These are phyloP conservation scores for Xenentodon cancila DNA, from an alignment of 2,797 vertebrate genomes.

Conservation along the genomic window DNA sequence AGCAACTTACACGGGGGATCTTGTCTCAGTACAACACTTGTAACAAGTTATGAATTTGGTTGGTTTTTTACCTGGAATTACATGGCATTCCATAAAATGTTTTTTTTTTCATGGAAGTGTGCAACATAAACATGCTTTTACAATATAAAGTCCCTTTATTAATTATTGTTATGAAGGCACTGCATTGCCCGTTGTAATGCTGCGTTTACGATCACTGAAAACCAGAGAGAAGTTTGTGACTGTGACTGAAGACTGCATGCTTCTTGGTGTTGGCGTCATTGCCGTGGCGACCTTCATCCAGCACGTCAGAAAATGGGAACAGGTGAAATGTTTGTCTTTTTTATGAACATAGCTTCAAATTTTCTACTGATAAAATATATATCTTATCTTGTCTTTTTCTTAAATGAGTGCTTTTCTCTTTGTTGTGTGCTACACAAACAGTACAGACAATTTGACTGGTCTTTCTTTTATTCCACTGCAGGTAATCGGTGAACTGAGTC, in stretches of 20 bases:
- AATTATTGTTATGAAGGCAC: background rate
- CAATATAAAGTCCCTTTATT: background rate
- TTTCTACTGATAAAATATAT: background rate
- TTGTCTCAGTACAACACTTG: too few species aligned
- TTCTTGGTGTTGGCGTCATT: slow-evolving; percentile 89
- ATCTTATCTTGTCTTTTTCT: background rate
- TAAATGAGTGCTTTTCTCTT: too few species aligned
- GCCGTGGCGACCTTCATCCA: slow-evolving; percentile 89
- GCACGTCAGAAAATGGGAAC: slow-evolving; percentile 77
- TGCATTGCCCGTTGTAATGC: background rate
- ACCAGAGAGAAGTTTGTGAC: slow-evolving; percentile 87
- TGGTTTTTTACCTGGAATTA: too few species aligned
- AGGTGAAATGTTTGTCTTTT: slow-evolving; percentile 78
- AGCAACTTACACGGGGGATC: too few species aligned
- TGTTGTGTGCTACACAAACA: background rate
- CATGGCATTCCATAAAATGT: too few species aligned
- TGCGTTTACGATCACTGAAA: slow-evolving; percentile 4
- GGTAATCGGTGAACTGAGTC: slow-evolving; percentile 87
- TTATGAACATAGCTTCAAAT: background rate
- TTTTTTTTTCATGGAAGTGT: too few species aligned
- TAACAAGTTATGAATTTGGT: too few species aligned
- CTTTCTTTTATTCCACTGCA: slow-evolving; percentile 60
- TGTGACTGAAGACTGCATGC: slow-evolving; percentile 94
- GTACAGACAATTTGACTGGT: background rate
- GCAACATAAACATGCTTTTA: too few species aligned